Base-by-base conservation (phyloP, 2,888 invertebrate genomes). In the Magallana nippona region DNA sequence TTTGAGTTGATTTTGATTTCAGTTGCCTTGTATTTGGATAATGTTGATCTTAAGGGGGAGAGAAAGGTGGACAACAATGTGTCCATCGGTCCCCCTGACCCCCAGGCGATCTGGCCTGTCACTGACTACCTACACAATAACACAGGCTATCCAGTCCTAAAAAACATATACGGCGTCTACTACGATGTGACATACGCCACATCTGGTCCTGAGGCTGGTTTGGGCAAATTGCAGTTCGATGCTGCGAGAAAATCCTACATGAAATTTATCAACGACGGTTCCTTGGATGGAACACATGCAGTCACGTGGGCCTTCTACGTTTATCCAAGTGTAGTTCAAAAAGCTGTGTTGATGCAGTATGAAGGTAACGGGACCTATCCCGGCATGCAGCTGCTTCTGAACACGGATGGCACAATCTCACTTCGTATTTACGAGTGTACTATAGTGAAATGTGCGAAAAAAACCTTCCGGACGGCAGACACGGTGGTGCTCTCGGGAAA, bases 221-320 rank as follows among this genome's bases (percentile, higher is more conserved):
- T 79, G 5, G 56, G 57, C 57, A 27, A 19, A 15, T 57, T 79
- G 8, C 13, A 79, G 17, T 79, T 79, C 27, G 57, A 57, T n/a
- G 79, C 57, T 17, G 27, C 27, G 8, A 57, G 22, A 56, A 27
- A 56, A 2, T 79, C 79, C 17, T 79, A 22, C 13, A 57, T 57
- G 27, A 27, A 22, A 10, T 57, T 79, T 56, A 22, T 19, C 15
- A 79, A 79, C 57, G 79, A 79, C 17, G 79, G 79, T 2, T 79
- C 79, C 32, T 22, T 79, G 17, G 57, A 57, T 27, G 79, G 79
- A n/a, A 11, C 17, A 11, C 57, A 79, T 3, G 79, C 79, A 22
- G 79, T 79, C 13, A 79, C 79, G 22, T 79, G 79, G 79, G 17
- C 57, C 19, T 79, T 79, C 22, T 79, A 58, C 22, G 17, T 79